A percentile compares a stretch with the other conserved stretches of the same genome.
Conservation (phyloP, 2,113 vertebrate species). For the Misgurnus mizolepis region DNA sequence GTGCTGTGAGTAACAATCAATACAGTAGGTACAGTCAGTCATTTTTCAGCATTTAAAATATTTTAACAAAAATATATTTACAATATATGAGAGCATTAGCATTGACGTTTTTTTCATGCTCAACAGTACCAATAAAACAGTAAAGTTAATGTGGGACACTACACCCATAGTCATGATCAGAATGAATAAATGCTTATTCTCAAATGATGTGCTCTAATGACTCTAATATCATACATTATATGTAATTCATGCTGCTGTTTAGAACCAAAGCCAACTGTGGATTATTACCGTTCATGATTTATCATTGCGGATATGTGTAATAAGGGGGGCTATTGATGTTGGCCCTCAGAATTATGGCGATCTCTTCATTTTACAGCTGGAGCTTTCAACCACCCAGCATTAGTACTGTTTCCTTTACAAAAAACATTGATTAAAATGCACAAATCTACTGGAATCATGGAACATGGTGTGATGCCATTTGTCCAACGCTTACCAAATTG, state of each 20-base stretch:
- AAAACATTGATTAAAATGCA: neutral
- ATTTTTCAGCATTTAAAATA: neutral
- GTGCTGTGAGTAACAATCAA: neutral
- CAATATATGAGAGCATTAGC: neutral
- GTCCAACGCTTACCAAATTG: slow-evolving; percentile 26
- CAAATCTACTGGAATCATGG: neutral
- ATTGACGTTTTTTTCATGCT: neutral
- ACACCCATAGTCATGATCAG: neutral
- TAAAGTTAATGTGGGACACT: neutral
- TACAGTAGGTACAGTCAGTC: neutral
- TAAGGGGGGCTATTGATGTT: slow-evolving; percentile 18
- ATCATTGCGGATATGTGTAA: neutral
- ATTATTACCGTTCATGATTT: slow-evolving; percentile 22
- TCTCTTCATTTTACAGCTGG: slow-evolving; percentile 29
- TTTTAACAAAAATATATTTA: no score
- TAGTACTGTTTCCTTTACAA: neutral
- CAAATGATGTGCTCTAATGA: slow-evolving; percentile 4
- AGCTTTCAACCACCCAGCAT: slow-evolving; percentile 26
- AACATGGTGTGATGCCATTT: slow-evolving; percentile 15
- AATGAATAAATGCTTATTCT: neutral
- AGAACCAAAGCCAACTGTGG: neutral
- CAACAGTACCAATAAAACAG: neutral
- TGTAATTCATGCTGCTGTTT: slow-evolving; percentile 4
- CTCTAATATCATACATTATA: slow-evolving; percentile 14
- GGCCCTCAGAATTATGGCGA: slow-evolving; percentile 1